These are phyloP conservation scores for Myripristis jacobus DNA, from an alignment of 2,797 vertebrate genomes.

Conservation along the genomic window DNA sequence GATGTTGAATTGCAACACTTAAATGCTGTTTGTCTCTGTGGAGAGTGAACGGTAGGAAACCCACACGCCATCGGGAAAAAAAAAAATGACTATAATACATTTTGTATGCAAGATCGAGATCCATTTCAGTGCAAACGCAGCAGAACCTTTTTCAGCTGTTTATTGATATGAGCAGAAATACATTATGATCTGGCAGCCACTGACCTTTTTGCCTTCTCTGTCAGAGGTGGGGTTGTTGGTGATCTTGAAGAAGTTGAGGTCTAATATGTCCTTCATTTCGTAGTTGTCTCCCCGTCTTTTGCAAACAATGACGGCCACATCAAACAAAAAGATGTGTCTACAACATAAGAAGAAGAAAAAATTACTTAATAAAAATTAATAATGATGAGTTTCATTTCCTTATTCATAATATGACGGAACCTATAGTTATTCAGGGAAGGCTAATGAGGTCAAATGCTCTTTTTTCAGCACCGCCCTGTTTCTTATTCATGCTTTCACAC, in stretches of 20 bases:
- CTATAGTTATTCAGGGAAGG: too few relatives aligned
- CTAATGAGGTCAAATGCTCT: too few relatives aligned
- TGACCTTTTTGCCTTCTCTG: constrained; percentile 93
- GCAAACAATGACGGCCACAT: constrained; percentile 91
- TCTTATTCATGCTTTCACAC: too few relatives aligned
- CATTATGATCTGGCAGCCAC: background rate
- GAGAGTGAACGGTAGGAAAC: background rate
- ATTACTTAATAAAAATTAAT: background rate
- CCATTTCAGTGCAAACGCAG: background rate
- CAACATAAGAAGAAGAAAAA: background rate
- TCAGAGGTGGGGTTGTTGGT: constrained; percentile 92
- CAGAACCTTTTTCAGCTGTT: background rate
- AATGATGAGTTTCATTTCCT: too few relatives aligned
- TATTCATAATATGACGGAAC: background rate
- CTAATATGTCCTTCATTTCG: constrained; percentile 96
- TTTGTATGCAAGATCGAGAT: background rate
- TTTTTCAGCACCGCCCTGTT: too few relatives aligned
- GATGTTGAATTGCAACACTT: constrained; percentile 13
- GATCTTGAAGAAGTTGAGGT: constrained; percentile 93
- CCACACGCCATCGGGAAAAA: background rate
- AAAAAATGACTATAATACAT: too few relatives aligned
- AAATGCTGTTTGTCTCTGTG: background rate
- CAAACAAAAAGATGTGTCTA: constrained; percentile 96
- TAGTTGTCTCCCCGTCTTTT: constrained; percentile 95
- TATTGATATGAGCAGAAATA: background rate